Evolutionary conservation across 2,888 invertebrate species (phyloP).

Genomic region (Synergus umbraculus): DNA sequence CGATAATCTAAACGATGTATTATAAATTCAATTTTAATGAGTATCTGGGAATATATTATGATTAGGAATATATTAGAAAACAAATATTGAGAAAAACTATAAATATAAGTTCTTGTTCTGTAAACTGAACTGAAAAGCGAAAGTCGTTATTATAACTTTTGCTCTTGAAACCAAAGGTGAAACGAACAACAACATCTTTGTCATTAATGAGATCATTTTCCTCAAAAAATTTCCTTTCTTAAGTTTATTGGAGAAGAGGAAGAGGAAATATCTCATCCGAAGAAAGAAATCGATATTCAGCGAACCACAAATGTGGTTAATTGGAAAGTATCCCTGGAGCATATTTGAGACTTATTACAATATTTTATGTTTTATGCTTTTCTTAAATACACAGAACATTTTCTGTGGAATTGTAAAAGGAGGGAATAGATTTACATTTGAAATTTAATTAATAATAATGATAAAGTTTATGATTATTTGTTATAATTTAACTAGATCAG

Average conservation of each 20-base stretch:
- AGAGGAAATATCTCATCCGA: not conserved
- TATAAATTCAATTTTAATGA: slow-evolving; percentile 9
- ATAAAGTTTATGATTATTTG: not conserved
- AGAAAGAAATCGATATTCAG: slow-evolving; percentile 50
- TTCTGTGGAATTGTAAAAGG: not conserved
- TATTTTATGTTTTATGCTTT: slow-evolving; percentile 13
- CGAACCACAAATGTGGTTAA: slow-evolving; percentile 44
- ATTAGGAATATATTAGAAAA: not conserved
- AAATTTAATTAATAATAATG: not conserved
- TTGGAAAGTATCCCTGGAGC: slow-evolving; percentile 49
- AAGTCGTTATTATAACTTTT: slow-evolving; percentile 21
- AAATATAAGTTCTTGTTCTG: not conserved
- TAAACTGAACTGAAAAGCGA: slow-evolving; percentile 19
- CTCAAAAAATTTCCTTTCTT: not conserved
- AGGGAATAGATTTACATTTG: not conserved
- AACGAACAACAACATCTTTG: slow-evolving; percentile 26
- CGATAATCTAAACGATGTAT: not conserved
- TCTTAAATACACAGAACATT: not conserved
- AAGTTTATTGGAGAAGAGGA: not conserved
- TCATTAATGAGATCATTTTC: not conserved
- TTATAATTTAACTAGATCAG: not conserved
- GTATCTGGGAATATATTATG: not conserved
- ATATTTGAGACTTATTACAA: slow-evolving; percentile 13
- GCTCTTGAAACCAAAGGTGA: slow-evolving; percentile 38
- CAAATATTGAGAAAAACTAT: not conserved